Base-by-base conservation (phyloP, 2,888 invertebrate genomes). In the Amiota minor region DNA sequence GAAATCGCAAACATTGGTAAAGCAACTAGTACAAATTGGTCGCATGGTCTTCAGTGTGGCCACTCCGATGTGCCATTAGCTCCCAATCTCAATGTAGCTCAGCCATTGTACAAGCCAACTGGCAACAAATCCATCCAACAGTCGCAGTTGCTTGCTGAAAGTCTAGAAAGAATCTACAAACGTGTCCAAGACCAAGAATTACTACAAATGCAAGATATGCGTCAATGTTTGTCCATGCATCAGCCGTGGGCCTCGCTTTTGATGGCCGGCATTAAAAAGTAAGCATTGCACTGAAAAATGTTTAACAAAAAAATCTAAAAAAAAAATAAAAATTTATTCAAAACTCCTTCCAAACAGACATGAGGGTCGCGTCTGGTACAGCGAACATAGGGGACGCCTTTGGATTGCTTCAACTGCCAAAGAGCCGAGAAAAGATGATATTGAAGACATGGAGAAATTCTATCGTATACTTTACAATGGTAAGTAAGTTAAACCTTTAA, bases 161-260 rank as follows among this genome's bases (percentile, higher is more conserved):
- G 78, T 0, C 76, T 86, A 12, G 88, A 88, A 71, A 83, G 85
- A 2, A 78, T 82, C 12, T 89, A 88, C 73, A 90, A 90, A 75
- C 91, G 93, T 2, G 92, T 95, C 14, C 97, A 97, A 87, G 97
- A 97, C 86, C 91, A 92, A 61, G 93, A 94, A 87, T 90, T 95
- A 70, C 92, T 94, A 83, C 95, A 95, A 91, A 95, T 97, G 93
- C 92, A 93, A 62, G 97, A 97, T 89, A 91, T 94, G 80, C 97
- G 98, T 1, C 91, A 93, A 81, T 98, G 98, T 88, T 90, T 99
- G 14, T 97, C 97, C 81, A 94, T 99, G 95, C 97, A 97, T 90
- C 98, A 99, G 87, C 98, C 98, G 0, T 98, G 96, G 93, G 98
- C 98, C 0, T 96, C 97, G 0, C 91, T 98, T 49, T 91, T 99